These are phyloP conservation scores for Orthosia cruda DNA, from an alignment of 2,888 invertebrate genomes.

Conservation along the genomic window DNA sequence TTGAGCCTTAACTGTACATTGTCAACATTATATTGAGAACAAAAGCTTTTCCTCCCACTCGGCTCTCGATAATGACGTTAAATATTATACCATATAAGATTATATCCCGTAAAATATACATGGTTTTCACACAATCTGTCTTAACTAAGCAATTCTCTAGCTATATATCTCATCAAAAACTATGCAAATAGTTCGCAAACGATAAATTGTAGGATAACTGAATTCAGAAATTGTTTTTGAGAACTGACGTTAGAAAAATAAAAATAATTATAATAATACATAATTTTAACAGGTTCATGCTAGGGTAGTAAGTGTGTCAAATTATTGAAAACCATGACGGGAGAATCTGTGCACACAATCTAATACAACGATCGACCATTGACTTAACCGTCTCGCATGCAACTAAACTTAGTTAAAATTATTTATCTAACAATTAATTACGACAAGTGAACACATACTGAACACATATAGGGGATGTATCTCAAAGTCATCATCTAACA, in stretches of 20 bases:
- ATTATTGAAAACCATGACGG: slow-evolving; percentile 76
- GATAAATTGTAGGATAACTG: slow-evolving; percentile 65
- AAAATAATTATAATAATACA: slow-evolving; percentile 38
- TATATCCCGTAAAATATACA: slow-evolving; percentile 61
- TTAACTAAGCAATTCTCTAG: slow-evolving; percentile 54
- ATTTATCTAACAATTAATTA: slow-evolving; percentile 74
- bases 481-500: slow-evolving; percentile 63
- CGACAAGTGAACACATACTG: slow-evolving; percentile 88
- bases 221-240: slow-evolving; percentile 48
- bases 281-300: slow-evolving; percentile 36
- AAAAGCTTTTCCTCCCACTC: slow-evolving; percentile 54
- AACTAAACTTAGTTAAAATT: slow-evolving; percentile 72
- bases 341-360: slow-evolving; percentile 57
- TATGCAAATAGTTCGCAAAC: slow-evolving; percentile 48
- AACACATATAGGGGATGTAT: slow-evolving; percentile 82
- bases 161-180: slow-evolving; percentile 59
- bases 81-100: slow-evolving; percentile 58
- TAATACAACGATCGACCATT: slow-evolving; percentile 53
- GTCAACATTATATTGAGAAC: slow-evolving; percentile 34
- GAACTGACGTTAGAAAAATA: slow-evolving; percentile 51
- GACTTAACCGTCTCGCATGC: slow-evolving; percentile 63
- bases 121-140: slow-evolving; percentile 65
- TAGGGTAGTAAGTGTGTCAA: slow-evolving; percentile 41
- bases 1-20: no score
- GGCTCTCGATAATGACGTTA: slow-evolving; percentile 41